Conservation (phyloP, 2,888 invertebrate genomes). For the Ectropis crepuscularia region DNA sequence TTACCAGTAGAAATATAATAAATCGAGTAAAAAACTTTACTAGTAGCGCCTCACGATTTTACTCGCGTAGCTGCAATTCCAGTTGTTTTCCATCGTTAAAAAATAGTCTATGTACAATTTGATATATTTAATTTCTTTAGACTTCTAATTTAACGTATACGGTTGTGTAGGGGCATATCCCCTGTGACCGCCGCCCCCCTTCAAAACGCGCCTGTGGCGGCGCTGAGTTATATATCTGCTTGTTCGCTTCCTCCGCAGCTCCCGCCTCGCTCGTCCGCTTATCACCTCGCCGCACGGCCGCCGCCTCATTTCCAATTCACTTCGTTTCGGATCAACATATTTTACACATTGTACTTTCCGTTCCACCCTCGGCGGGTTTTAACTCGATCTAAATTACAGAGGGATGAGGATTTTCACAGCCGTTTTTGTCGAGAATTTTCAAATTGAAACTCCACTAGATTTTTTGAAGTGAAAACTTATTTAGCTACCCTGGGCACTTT, state of each 20-base stretch:
- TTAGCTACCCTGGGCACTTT: background rate
- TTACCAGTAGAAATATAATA: too few relatives aligned
- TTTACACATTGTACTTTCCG: constrained; percentile 55
- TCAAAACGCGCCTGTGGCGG: too few relatives aligned
- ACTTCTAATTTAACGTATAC: too few relatives aligned
- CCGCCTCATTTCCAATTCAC: constrained; percentile 70
- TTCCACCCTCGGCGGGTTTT: constrained; percentile 57
- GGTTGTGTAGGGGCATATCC: too few relatives aligned
- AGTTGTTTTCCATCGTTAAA: too few relatives aligned
- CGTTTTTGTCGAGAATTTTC: constrained; percentile 23
- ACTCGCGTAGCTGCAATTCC: too few relatives aligned
- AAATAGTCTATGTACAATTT: too few relatives aligned
- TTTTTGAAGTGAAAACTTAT: background rate
- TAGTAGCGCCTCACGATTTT: too few relatives aligned
- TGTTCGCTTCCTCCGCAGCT: constrained; percentile 38
- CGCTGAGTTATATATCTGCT: background rate
- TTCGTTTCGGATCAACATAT: constrained; percentile 79
- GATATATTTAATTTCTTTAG: too few relatives aligned
- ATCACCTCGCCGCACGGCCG: constrained; percentile 72
- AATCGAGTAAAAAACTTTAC: too few relatives aligned
- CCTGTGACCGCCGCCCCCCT: too few relatives aligned
- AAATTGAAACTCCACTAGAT: constrained; percentile 12
- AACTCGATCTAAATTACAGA: constrained; percentile 68
- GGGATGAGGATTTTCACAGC: constrained; percentile 54
- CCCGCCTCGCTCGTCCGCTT: constrained; percentile 62